A percentile compares a stretch with the other conserved stretches of the same genome.
phyloP scores from a whole-genome alignment of 2,797 vertebrate species.

The Ptychobarbus kaznakovi region DNA sequence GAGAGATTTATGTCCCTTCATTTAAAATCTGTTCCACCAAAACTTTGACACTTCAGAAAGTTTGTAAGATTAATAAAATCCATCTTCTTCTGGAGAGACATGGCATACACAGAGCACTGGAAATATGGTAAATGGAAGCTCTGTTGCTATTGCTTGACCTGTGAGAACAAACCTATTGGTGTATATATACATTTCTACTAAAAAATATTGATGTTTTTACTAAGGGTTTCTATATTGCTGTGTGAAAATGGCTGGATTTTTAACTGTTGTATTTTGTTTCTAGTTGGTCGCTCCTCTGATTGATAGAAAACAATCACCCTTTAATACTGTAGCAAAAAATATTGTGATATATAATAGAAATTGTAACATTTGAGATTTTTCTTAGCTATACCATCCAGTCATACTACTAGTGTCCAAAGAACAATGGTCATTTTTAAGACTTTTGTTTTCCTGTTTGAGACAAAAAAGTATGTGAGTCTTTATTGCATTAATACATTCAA shows the following conservation, averaged over 20 bases:
- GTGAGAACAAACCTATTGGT: neutral
- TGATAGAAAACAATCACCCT: neutral
- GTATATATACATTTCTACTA: neutral
- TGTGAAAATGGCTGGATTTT: neutral
- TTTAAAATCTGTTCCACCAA: neutral
- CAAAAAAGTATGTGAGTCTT: too few species aligned
- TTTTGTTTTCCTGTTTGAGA: too few species aligned
- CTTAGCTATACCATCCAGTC: neutral
- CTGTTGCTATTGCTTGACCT: neutral
- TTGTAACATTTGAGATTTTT: neutral
- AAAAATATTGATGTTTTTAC: neutral
- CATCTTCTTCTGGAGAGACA: neutral
- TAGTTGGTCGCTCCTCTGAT: neutral
- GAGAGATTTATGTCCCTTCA: neutral
- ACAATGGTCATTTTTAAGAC: too few species aligned
- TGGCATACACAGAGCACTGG: neutral
- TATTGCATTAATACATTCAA: too few species aligned
- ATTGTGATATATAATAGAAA: neutral
- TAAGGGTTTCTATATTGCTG: neutral
- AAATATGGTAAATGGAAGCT: neutral
- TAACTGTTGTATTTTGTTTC: neutral
- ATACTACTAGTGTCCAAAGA: neutral
- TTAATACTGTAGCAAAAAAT: neutral
- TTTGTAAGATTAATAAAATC: neutral
- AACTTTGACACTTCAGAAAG: neutral